Base-by-base conservation (phyloP, 2,888 invertebrate species). In the Drosophila quinaria region DNA sequence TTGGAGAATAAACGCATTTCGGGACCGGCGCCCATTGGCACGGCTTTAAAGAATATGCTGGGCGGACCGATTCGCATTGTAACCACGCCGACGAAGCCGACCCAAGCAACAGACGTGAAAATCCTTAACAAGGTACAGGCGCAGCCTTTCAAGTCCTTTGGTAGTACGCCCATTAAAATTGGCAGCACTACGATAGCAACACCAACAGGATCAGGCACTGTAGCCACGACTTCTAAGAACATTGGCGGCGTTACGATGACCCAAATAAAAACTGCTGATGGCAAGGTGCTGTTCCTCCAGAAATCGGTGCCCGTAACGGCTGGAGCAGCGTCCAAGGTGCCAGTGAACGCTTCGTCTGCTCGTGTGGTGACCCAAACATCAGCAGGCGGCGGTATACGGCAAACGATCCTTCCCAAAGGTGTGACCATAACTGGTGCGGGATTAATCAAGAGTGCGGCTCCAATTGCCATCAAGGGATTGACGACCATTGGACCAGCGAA, bases 251-350 rank as follows among this genome's bases (percentile, higher is more conserved):
- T 88, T 0, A 80, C 70, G 19, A 74, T 89, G 85, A 85, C 82
- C 3, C 80, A 71, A 52, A 76, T 91, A 10, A 91, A 90, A 61
- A 90, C 91, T 1, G 65, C 92, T 1, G 93, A 93, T 62, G 94
- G 94, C 41, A 93, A 94, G 71, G 88, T 94, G 51, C 80, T 94
- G 19, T 91, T 93, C 41, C 83, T 94, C 17, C 94, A 94, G 60
- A 91, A 92, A 37, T 75, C 89, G 0, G 6, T 65, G 15, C 33
- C 85, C 5, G 47, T 31, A 1, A 46, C 60, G 8, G 50, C 56
- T 2, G 67, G 35, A 17, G 25, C 35, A 2, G 19, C 19, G 1
- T 17, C 56, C 19, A 79, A 64, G 56, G 8, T 46, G 13, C 39
- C 73, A 3, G 42, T 56, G 8, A 46, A 19, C 13, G n/a, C 39